Conservation (phyloP, 2,888 invertebrate species). For the Tuta absoluta region DNA sequence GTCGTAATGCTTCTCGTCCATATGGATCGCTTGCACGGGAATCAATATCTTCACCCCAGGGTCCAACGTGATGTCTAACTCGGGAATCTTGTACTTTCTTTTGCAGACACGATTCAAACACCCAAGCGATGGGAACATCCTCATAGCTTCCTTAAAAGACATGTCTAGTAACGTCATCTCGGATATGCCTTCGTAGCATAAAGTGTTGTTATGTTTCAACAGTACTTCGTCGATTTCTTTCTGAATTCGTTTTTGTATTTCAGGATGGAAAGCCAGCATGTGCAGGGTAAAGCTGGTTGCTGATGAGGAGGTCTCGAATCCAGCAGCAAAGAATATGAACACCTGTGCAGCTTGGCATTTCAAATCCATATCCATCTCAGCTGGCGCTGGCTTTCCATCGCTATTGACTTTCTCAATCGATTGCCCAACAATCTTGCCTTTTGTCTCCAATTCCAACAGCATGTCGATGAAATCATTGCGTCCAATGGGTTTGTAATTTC, state of each 20-base stretch:
- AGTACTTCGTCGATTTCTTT: conserved; percentile 51
- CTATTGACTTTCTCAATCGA: conserved; percentile 41
- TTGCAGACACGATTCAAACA: conserved; percentile 36
- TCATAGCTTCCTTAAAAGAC: conserved; percentile 45
- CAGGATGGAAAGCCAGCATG: conserved; percentile 52
- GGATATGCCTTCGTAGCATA: conserved; percentile 47
- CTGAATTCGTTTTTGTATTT: conserved; percentile 49
- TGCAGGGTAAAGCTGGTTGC: conserved; percentile 53
- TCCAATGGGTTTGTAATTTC: conserved; percentile 42
- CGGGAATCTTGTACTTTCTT: conserved; percentile 40
- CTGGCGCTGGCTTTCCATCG: conserved; percentile 40
- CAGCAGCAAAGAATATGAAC: conserved; percentile 39
- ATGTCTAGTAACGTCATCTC: conserved; percentile 50
- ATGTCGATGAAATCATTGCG: conserved; percentile 49
- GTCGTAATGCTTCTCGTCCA: conserved; percentile 58
- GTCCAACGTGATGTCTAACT: conserved; percentile 53
- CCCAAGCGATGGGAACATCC: conserved; percentile 41
- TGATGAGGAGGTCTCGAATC: conserved; percentile 52
- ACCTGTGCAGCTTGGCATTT: conserved; percentile 25
- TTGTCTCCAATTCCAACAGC: conserved; percentile 43
- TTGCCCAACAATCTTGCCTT: conserved; percentile 44
- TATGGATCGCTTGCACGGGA: conserved; percentile 60
- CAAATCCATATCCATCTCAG: conserved; percentile 41
- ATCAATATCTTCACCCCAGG: conserved; percentile 59
- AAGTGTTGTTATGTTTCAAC: conserved; percentile 38